A percentile compares a stretch with the other conserved stretches of the same genome.
Evolutionary conservation across 2,113 vertebrate species (phyloP).

Genomic region (Odobenus rosmarus): DNA sequence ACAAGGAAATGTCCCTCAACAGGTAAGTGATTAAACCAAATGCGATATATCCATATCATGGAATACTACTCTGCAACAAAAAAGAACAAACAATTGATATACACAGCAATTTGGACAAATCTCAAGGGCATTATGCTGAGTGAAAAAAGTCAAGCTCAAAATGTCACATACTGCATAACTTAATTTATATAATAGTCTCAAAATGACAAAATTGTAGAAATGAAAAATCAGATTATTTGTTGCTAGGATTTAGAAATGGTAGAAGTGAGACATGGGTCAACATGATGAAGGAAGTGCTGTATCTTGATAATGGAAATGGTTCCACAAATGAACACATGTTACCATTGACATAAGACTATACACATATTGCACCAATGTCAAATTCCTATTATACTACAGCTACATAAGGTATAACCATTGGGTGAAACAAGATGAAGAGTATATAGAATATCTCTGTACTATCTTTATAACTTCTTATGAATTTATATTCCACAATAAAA

Average conservation of each 20-base stretch:
- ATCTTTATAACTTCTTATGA: not conserved
- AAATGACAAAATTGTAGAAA: not conserved
- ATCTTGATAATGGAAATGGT: too few relatives aligned
- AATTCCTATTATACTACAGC: too few relatives aligned
- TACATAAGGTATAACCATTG: not conserved
- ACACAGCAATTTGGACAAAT: not conserved
- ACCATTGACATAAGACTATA: not conserved
- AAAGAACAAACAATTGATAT: not conserved
- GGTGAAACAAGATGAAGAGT: not conserved
- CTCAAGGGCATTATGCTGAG: not conserved
- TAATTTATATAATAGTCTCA: not conserved
- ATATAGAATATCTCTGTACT: not conserved
- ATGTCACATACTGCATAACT: not conserved
- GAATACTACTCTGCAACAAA: not conserved
- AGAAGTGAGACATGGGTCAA: not conserved
- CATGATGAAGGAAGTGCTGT: too few relatives aligned
- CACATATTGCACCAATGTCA: not conserved
- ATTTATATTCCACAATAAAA: not conserved
- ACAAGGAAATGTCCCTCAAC: not conserved
- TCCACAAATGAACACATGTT: too few relatives aligned
- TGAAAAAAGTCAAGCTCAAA: not conserved
- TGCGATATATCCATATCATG: not conserved
- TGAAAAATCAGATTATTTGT: not conserved
- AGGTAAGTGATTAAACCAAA: not conserved
- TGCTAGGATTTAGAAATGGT: not conserved